phyloP scores from a whole-genome alignment of 2,888 invertebrate genomes.

The Hydrotaea cyrtoneurina region DNA sequence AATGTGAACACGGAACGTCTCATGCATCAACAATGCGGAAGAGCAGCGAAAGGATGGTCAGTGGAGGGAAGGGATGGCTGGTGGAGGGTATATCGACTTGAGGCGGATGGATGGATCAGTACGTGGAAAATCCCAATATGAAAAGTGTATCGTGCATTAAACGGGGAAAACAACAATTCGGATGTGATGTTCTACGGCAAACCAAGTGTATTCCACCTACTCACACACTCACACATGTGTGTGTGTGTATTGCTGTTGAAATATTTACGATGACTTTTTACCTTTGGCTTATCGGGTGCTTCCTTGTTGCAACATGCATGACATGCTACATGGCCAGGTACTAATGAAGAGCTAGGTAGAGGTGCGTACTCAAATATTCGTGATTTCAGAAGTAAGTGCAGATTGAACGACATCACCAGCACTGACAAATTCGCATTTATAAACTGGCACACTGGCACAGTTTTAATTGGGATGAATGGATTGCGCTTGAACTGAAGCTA shows the following conservation, averaged over 20 bases:
- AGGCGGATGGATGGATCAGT: slow-evolving; percentile 20
- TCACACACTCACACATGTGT: background rate
- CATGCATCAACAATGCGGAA: slow-evolving; percentile 34
- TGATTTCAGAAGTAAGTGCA: background rate
- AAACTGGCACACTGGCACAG: too few relatives aligned
- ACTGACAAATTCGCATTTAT: too few relatives aligned
- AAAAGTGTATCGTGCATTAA: background rate
- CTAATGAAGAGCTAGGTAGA: background rate
- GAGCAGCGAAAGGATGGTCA: background rate
- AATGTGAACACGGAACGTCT: slow-evolving; percentile 31
- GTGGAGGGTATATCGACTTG: background rate
- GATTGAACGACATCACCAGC: background rate
- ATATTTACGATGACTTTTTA: slow-evolving; percentile 33
- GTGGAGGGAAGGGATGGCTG: background rate
- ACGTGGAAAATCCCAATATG: slow-evolving; percentile 34
- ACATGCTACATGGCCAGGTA: background rate
- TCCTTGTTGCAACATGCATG: slow-evolving; percentile 3
- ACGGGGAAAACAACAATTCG: background rate
- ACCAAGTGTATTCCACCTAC: slow-evolving; percentile 2
- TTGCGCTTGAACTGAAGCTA: too few relatives aligned
- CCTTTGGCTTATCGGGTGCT: background rate
- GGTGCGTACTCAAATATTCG: background rate
- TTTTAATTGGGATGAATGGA: too few relatives aligned
- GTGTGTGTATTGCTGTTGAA: background rate
- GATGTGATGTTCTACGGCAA: background rate